A percentile compares a stretch with the other conserved stretches of the same genome.
Conservation (phyloP, 30 jellyfish, hydroid and myxozoan species). For the Pelagia noctiluca region DNA sequence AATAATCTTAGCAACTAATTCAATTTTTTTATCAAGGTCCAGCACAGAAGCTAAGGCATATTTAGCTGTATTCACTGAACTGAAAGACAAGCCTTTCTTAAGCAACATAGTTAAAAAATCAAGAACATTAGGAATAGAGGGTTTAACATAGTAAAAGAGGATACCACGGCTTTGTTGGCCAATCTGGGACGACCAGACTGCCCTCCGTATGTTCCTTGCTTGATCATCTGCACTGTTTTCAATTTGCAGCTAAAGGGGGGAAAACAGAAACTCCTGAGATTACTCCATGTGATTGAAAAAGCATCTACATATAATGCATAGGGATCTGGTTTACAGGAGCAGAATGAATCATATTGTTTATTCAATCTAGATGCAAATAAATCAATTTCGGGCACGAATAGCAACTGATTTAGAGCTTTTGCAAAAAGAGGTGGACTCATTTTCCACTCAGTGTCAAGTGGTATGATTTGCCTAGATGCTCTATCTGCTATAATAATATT, state of each 20-base stretch:
- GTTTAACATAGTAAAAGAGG: not conserved
- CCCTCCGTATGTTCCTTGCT: constrained; percentile 18
- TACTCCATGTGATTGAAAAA: constrained; percentile 6
- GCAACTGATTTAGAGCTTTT: constrained; percentile 2
- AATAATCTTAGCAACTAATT: not conserved
- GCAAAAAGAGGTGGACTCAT: not conserved
- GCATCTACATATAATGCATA: constrained; percentile 9
- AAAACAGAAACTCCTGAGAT: not conserved
- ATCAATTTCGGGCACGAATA: not conserved
- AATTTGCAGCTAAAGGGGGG: constrained; percentile 4
- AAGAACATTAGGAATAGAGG: not conserved
- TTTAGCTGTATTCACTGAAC: not conserved
- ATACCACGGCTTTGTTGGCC: constrained; percentile 22
- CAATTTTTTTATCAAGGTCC: not conserved
- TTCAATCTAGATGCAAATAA: constrained; percentile 20
- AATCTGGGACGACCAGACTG: constrained; percentile 10
- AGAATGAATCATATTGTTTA: not conserved
- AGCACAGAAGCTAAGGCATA: not conserved
- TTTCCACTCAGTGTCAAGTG: constrained; percentile 7
- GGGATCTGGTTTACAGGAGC: constrained; percentile 8
- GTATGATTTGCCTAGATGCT: not conserved
- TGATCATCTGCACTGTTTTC: constrained; percentile 8
- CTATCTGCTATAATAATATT: not conserved
- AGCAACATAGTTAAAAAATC: not conserved
- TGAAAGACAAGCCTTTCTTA: not conserved